Percentiles rank a stretch among this genome's conserved stretches.
Conservation (phyloP, 2,888 invertebrate species). For the Phania funesta region DNA sequence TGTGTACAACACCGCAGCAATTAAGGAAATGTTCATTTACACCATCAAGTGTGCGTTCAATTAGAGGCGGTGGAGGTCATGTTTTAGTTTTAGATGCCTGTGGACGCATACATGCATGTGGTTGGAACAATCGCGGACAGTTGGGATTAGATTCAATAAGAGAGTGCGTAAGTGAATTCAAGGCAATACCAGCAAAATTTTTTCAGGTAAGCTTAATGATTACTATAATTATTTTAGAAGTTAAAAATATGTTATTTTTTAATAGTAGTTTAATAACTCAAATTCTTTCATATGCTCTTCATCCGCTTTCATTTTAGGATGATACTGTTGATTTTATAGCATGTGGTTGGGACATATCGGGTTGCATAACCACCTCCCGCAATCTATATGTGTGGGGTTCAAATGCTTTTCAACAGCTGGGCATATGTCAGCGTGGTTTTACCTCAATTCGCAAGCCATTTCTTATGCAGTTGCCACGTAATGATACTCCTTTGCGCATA, state of each 20-base stretch:
- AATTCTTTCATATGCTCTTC: too few species aligned
- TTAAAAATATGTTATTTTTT: too few species aligned
- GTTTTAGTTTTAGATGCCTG: constrained; percentile 85
- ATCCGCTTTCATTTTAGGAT: constrained; percentile 80
- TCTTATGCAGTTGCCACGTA: constrained; percentile 75
- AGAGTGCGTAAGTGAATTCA: constrained; percentile 77
- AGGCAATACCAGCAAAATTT: constrained; percentile 81
- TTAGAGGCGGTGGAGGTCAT: constrained; percentile 90
- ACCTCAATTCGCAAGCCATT: constrained; percentile 77
- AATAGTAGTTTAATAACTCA: too few species aligned
- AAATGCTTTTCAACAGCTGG: constrained; percentile 89
- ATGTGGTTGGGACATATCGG: constrained; percentile 92
- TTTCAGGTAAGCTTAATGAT: constrained; percentile 77
- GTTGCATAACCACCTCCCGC: constrained; percentile 86
- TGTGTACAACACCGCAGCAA: constrained; percentile 83
- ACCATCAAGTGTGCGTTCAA: constrained; percentile 82
- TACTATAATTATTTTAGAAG: neutral
- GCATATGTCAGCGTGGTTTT: constrained; percentile 82
- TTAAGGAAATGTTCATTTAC: constrained; percentile 75
- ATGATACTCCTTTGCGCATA: constrained; percentile 73
- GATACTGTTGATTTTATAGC: constrained; percentile 85
- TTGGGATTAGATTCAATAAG: constrained; percentile 81
- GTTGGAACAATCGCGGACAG: constrained; percentile 89
- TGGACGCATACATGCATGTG: constrained; percentile 88
- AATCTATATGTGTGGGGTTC: constrained; percentile 91